These are phyloP conservation scores for Lasioglossum baleicum DNA, from an alignment of 1,140 invertebrate genomes.

Conservation along the genomic window DNA sequence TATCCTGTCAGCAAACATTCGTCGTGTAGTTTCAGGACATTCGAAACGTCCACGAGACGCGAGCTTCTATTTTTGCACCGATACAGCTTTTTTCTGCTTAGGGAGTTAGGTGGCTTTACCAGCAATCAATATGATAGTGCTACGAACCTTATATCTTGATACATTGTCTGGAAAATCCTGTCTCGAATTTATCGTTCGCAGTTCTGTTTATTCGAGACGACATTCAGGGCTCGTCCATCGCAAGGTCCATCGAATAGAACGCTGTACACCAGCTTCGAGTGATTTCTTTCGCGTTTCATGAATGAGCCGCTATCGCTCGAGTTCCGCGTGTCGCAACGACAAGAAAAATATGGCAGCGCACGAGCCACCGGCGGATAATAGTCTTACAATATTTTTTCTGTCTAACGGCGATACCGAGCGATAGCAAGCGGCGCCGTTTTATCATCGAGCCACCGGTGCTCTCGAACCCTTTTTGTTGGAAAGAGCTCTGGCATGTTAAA, in stretches of 20 bases:
- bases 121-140: no score
- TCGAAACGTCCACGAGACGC: background rate
- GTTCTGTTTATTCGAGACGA: no score
- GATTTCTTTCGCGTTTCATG: background rate
- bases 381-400: background rate
- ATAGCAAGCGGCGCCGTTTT: background rate
- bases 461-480: conserved; percentile 7
- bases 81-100: background rate
- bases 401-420: background rate
- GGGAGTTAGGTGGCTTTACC: no score
- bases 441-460: conserved; percentile 4
- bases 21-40: background rate
- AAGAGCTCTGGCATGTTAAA: conserved; percentile 35
- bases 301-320: background rate
- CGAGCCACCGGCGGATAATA: background rate
- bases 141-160: no score
- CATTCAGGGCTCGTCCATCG: no score
- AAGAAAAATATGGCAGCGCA: background rate
- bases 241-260: no score
- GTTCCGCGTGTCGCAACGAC: background rate
- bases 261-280: background rate
- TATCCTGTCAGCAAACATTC: conserved; percentile 49
- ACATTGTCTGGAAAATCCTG: no score
- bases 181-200: no score
- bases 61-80: background rate